Conservation (phyloP, 2,797 vertebrate genomes). For the Trachops cirrhosus region DNA sequence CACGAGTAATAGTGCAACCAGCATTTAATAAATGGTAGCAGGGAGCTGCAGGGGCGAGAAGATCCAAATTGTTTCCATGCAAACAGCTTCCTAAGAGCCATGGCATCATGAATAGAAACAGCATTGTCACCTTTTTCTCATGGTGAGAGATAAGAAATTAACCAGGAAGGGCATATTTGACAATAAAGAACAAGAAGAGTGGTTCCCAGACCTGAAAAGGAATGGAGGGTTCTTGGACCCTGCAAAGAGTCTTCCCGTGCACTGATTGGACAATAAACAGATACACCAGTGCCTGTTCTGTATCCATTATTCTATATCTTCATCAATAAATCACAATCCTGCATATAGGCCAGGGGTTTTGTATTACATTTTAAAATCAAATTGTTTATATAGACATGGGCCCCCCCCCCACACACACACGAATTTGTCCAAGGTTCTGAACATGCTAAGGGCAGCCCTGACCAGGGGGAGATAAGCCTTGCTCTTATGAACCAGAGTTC, state of each 20-base stretch:
- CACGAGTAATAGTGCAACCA: accelerated
- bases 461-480: not conserved
- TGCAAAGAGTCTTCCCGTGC: not conserved
- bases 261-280: not conserved
- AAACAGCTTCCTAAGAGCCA: not conserved
- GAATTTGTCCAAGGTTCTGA: not conserved
- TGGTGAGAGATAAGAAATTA: not conserved
- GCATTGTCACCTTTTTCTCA: not conserved
- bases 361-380: not conserved
- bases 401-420: not conserved
- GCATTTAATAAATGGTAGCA: not conserved
- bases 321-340: not conserved
- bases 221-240: not conserved
- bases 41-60: not conserved
- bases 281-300: not conserved
- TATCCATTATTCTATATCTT: not conserved
- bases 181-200: not conserved
- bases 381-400: not conserved
- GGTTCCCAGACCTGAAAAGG: not conserved
- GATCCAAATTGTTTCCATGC: not conserved
- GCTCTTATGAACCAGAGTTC: not conserved
- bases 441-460: not conserved
- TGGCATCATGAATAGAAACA: no score
- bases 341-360: not conserved
- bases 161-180: not conserved